Percentiles rank a stretch among this genome's conserved stretches.
These are phyloP conservation scores for Aepyceros melampus DNA, from an alignment of 2,113 vertebrate genomes.

Conservation along the genomic window DNA sequence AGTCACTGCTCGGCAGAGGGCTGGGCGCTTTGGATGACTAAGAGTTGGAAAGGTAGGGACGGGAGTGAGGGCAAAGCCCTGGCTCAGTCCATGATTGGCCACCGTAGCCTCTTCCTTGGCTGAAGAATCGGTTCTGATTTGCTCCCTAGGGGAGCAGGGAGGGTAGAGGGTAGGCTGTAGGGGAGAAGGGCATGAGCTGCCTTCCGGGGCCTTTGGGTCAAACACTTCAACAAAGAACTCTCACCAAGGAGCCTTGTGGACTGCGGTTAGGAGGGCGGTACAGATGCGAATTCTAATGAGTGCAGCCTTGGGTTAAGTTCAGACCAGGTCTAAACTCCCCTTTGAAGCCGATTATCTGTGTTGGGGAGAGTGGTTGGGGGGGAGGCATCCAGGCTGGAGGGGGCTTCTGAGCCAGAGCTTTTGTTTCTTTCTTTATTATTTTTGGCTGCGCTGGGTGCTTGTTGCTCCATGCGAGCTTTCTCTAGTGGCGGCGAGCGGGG, in stretches of 20 bases:
- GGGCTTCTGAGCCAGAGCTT: background rate
- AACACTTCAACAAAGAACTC: background rate
- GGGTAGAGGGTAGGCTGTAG: background rate
- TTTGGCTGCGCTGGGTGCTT: background rate
- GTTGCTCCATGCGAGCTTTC: background rate
- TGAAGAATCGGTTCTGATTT: background rate
- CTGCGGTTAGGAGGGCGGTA: background rate
- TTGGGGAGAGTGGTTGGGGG: background rate
- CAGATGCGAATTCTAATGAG: background rate
- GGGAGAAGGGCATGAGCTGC: background rate
- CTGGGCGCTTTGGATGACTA: background rate
- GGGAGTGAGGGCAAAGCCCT: background rate
- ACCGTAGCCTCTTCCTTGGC: background rate
- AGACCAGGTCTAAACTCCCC: background rate
- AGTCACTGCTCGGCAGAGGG: background rate
- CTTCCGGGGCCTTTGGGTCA: background rate
- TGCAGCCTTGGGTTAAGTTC: background rate
- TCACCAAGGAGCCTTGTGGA: constrained; percentile 11
- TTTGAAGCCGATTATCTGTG: background rate
- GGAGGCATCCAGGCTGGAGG: background rate
- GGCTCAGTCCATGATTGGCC: background rate
- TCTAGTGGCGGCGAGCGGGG: background rate
- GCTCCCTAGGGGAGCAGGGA: background rate
- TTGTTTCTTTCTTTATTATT: background rate
- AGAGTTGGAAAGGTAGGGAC: background rate